Evolutionary conservation across 2,113 vertebrate species (phyloP).

Genomic region (Uria lomvia): DNA sequence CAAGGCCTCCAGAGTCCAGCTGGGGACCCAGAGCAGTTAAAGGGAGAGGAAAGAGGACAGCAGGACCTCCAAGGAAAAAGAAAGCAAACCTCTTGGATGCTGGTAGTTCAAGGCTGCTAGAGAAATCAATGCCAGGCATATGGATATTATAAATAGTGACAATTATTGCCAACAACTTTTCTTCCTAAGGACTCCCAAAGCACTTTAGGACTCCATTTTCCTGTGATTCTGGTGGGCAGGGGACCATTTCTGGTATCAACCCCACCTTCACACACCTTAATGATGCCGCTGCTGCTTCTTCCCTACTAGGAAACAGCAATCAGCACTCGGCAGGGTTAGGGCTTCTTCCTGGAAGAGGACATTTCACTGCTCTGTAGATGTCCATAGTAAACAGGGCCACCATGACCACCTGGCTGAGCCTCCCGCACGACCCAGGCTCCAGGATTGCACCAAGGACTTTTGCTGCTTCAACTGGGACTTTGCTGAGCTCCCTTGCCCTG

Average conservation of each 20-base stretch:
- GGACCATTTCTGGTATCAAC: background rate
- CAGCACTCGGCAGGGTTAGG: background rate
- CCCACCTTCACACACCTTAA: background rate
- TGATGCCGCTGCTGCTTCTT: background rate
- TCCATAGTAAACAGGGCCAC: background rate
- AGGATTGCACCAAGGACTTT: background rate
- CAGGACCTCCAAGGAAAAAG: background rate
- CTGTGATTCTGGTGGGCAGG: background rate
- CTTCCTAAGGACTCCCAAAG: background rate
- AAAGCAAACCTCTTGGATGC: background rate
- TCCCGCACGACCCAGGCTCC: background rate
- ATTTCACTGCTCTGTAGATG: background rate
- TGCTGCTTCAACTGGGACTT: background rate
- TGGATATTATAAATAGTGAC: background rate
- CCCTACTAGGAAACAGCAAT: background rate
- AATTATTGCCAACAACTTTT: background rate
- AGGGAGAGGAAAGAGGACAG: background rate
- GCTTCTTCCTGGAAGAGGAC: background rate
- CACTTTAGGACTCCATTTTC: background rate
- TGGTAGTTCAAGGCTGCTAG: background rate
- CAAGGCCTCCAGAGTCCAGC: background rate
- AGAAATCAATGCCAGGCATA: background rate
- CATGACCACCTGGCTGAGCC: background rate
- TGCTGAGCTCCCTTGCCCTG: background rate
- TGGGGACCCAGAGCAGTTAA: background rate